phyloP scores from a whole-genome alignment of 1,140 invertebrate species.

The Lordiphosa stackelbergi region DNA sequence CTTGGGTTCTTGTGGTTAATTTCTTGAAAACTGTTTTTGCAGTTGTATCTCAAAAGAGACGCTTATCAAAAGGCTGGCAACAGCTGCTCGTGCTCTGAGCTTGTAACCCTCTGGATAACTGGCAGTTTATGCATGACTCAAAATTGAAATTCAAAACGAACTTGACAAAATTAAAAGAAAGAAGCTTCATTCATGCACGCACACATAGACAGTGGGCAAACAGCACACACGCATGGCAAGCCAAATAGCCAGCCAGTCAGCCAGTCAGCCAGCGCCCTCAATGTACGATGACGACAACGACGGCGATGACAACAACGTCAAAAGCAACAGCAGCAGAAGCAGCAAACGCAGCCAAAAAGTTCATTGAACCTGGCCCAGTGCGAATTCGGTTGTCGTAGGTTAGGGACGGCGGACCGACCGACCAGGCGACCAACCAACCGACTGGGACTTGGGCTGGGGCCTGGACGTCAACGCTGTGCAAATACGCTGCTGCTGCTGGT shows the following conservation, averaged over 20 bases:
- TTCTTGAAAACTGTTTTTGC: constrained; percentile 72
- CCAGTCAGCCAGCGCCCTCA: constrained; percentile 63
- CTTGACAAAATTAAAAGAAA: constrained; percentile 76
- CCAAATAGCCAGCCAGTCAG: constrained; percentile 31
- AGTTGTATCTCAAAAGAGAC: constrained; percentile 27
- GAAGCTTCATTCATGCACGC: constrained; percentile 73
- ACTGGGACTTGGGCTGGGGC: constrained; percentile 19
- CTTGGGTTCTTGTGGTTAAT: constrained; percentile 73
- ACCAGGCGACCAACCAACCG: constrained; percentile 44
- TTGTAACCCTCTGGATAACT: constrained; percentile 38
- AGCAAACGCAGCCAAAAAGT: constrained; percentile 67
- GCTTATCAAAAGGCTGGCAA: constrained; percentile 62
- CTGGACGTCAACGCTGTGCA: constrained; percentile 49
- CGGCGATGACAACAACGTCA: constrained; percentile 48
- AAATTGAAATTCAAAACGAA: constrained; percentile 76
- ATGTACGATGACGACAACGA: constrained; percentile 53
- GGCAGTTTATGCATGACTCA: constrained; percentile 64
- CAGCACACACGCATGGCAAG: constrained; percentile 59
- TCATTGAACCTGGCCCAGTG: constrained; percentile 73
- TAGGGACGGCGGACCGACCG: constrained; percentile 57
- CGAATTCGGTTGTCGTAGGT: constrained; percentile 74
- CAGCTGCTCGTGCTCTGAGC: constrained; percentile 8
- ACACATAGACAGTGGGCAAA: constrained; percentile 47
- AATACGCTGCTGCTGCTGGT: constrained; percentile 46
- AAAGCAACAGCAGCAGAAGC: constrained; percentile 30